phyloP scores from a whole-genome alignment of 1,140 invertebrate species.

The Papilio machaon region DNA sequence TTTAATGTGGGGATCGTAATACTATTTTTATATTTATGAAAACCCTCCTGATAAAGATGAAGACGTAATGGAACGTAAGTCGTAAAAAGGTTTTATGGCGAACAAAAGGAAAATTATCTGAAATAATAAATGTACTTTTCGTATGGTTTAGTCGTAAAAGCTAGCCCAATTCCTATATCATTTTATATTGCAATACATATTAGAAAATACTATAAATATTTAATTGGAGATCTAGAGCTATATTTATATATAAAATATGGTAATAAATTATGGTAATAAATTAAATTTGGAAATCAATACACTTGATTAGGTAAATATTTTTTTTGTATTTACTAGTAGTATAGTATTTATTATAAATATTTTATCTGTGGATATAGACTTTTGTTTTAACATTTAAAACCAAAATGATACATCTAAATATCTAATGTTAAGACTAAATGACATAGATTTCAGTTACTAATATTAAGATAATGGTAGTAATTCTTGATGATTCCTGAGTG shows the following conservation, averaged over 20 bases:
- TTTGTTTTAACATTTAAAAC: neutral
- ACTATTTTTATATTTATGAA: slow-evolving; percentile 9
- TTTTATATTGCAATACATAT: neutral
- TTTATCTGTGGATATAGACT: neutral
- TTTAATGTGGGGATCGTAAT: neutral
- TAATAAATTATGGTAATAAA: slow-evolving; percentile 3
- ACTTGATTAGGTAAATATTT: no score
- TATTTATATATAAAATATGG: neutral
- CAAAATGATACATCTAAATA: neutral
- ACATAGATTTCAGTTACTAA: neutral
- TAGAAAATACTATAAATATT: neutral
- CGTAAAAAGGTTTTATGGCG: slow-evolving; percentile 6
- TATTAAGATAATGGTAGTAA: neutral
- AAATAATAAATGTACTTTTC: slow-evolving; percentile 15
- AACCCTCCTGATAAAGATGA: slow-evolving; percentile 10
- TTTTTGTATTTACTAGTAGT: no score
- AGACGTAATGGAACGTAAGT: slow-evolving; percentile 21
- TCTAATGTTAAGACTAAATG: neutral
- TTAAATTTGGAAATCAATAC: no score
- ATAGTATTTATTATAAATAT: neutral
- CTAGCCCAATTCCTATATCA: neutral
- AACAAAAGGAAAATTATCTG: slow-evolving; percentile 20
- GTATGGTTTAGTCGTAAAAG: neutral
- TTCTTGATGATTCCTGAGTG: slow-evolving; percentile 7
- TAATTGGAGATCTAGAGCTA: neutral